Percentiles rank a stretch among this genome's conserved stretches.
These are phyloP conservation scores for Anthopleura xanthogrammica DNA, from an alignment of 92 coral and sea anemone genomes.

Conservation along the genomic window DNA sequence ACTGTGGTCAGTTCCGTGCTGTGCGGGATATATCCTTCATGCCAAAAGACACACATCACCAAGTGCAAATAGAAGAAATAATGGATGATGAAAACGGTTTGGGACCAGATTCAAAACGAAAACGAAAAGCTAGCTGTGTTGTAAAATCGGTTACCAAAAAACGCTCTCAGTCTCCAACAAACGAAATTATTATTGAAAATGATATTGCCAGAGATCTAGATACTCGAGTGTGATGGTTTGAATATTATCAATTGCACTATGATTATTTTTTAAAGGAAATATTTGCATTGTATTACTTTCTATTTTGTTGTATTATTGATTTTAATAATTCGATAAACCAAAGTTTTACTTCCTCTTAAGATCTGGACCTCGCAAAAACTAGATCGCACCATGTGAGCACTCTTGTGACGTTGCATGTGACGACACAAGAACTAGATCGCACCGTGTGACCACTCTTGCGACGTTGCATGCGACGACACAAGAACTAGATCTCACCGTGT, in stretches of 20 bases:
- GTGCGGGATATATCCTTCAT: constrained; percentile 97
- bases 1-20: constrained; percentile 98
- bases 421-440: no score
- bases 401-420: no score
- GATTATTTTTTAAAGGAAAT: neutral
- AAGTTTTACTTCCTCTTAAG: no score
- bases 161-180: neutral
- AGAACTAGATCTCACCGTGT: no score
- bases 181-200: neutral
- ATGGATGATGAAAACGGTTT: constrained; percentile 85
- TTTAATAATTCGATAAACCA: no score
- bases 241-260: neutral
- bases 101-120: constrained; percentile 34
- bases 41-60: constrained; percentile 86
- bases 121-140: neutral
- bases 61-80: constrained; percentile 70
- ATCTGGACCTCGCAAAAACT: no score
- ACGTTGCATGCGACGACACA: no score
- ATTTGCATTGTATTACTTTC: neutral
- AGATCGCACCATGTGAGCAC: no score
- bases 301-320: neutral
- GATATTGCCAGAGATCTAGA: neutral
- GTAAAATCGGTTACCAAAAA: neutral
- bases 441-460: no score
- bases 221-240: neutral